These are phyloP conservation scores for Fringilla coelebs DNA, from an alignment of 2,797 vertebrate genomes.

Conservation along the genomic window DNA sequence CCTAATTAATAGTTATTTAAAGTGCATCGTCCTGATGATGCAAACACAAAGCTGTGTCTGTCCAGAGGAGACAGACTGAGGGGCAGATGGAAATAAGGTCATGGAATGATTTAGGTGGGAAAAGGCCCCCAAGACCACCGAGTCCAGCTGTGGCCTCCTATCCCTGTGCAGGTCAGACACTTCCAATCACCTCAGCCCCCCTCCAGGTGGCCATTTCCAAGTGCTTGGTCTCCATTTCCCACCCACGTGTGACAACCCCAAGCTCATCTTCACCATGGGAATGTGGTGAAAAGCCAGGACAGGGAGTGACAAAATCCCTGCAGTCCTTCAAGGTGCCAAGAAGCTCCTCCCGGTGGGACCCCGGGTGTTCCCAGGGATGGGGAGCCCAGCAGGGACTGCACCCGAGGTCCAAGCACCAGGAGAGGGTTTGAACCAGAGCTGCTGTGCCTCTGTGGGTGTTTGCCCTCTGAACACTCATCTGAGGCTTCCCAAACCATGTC, in stretches of 20 bases:
- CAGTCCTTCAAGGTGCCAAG: accelerated
- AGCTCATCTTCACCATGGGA: not conserved
- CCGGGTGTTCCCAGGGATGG: not conserved
- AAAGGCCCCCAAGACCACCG: not conserved
- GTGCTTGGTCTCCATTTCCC: accelerated
- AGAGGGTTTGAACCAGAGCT: not conserved
- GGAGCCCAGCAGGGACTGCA: not conserved
- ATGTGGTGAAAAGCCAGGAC: accelerated
- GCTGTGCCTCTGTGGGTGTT: accelerated
- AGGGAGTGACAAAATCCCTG: accelerated
- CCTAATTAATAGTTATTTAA: not conserved
- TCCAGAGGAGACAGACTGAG: not conserved
- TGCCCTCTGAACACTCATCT: accelerated
- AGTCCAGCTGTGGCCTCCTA: not conserved
- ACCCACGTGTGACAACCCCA: accelerated
- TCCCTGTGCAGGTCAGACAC: not conserved
- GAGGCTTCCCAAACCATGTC: accelerated
- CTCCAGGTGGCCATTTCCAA: not conserved
- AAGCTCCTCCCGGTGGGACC: not conserved
- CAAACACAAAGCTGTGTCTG: not conserved
- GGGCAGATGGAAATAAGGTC: not conserved
- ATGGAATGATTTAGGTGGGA: not conserved
- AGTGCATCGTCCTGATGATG: not conserved
- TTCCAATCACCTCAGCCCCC: accelerated
- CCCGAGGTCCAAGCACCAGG: accelerated